A percentile compares a stretch with the other conserved stretches of the same genome.
These are phyloP conservation scores for Phymanthus crucifer DNA, from an alignment of 92 coral and sea anemone species.

Conservation along the genomic window DNA sequence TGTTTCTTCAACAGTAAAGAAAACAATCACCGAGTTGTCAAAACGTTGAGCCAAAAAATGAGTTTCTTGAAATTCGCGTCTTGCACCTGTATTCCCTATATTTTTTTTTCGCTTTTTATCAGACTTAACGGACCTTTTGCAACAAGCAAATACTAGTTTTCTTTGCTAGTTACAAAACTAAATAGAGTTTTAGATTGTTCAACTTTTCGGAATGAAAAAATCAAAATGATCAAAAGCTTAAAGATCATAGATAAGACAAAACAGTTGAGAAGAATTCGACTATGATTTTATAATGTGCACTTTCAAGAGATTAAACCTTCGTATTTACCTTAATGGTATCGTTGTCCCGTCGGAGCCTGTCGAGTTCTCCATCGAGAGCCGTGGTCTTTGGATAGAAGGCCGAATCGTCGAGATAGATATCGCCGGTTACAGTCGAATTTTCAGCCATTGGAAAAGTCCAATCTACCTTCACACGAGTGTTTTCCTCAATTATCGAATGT, in stretches of 20 bases:
- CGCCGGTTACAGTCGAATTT: not conserved
- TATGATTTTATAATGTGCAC: conserved; percentile 5
- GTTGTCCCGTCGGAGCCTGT: conserved; percentile 45
- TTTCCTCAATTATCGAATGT: not conserved
- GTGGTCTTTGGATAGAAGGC: conserved; percentile 2
- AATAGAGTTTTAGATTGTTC: too few species aligned
- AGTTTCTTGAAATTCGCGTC: too few species aligned
- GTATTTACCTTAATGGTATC: conserved; percentile 53
- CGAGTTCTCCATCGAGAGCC: conserved; percentile 45
- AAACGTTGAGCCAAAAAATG: too few species aligned
- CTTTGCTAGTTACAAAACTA: too few species aligned
- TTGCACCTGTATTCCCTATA: too few species aligned
- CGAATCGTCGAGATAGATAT: not conserved
- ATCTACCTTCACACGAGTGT: conserved; percentile 2
- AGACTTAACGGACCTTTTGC: too few species aligned
- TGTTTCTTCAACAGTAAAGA: too few species aligned
- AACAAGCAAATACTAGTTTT: too few species aligned
- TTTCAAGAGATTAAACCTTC: conserved; percentile 1
- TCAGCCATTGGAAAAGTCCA: conserved; percentile 19
- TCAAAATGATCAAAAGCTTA: not conserved
- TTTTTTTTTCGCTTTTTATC: too few species aligned
- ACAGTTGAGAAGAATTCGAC: not conserved
- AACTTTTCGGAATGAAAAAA: too few species aligned
- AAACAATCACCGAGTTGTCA: too few species aligned
- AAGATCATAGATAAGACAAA: not conserved